A percentile compares a stretch with the other conserved stretches of the same genome.
Evolutionary conservation across 2,888 invertebrate species (phyloP).

Genomic region (Ferrisia virgata): DNA sequence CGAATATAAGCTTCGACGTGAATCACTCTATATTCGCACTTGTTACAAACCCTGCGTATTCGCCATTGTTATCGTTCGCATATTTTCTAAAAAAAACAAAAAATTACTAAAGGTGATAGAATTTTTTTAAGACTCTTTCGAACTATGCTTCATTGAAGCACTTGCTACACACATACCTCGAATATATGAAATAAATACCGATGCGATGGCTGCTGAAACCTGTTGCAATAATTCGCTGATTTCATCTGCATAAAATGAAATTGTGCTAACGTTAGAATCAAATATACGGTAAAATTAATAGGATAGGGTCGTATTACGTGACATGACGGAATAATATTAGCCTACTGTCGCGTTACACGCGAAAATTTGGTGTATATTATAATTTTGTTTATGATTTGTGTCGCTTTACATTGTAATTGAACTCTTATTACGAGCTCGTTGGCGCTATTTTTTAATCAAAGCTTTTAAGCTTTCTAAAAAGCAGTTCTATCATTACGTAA

Average conservation of each 20-base stretch:
- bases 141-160: too few relatives aligned
- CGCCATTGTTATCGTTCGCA: too few relatives aligned
- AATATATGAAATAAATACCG: too few relatives aligned
- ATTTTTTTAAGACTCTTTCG: too few relatives aligned
- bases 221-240: neutral
- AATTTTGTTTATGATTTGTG: neutral
- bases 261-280: too few relatives aligned
- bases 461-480: neutral
- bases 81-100: too few relatives aligned
- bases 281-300: neutral
- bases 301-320: neutral
- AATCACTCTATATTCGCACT: too few relatives aligned
- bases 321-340: neutral
- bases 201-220: neutral
- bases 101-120: too few relatives aligned
- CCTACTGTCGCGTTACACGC: neutral
- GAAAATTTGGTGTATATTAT: neutral
- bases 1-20: too few relatives aligned
- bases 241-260: neutral
- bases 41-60: too few relatives aligned
- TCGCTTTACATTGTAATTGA: neutral
- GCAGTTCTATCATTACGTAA: neutral
- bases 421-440: neutral
- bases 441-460: neutral
- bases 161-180: too few relatives aligned